Evolutionary conservation across 2,113 vertebrate species (phyloP), one percentile per base, ranked within the genome.

Genomic region (Oncorhynchus tshawytscha): DNA sequence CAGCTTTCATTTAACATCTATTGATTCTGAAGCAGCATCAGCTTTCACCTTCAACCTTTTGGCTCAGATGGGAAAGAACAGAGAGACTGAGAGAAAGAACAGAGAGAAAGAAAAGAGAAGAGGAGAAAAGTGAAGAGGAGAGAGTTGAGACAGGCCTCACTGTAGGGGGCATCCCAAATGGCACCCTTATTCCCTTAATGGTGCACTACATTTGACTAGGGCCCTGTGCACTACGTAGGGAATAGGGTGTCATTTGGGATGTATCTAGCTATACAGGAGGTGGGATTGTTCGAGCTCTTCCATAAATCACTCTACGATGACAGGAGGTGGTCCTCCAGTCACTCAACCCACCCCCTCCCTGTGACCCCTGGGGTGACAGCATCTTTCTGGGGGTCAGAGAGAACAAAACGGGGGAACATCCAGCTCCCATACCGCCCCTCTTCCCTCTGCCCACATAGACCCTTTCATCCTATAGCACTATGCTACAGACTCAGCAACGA

Each of bases 251-350:
- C 16, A 18, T 16, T 54, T 54, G 16, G 51, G 60, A n/a, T 11
- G 8, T 3, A 11, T 1, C 15, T 15, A 54, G 16, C 51, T 16
- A 72, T 84, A 89, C 88, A 91, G 84, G 77, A 88, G 83, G 77
- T 62, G 72, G 71, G 77, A 87, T 90, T 90, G 85, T 88, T 84
- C 86, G 84, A 83, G 20, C 71, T 68, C 78, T 73, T 86, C 78
- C 82, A 92, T 92, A 83, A 91, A 91, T 92, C 90, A 91, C 79
- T 84, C 75, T 22, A 83, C 72, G 72, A 71, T 87, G 90, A 91
- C 88, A 90, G 85, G 91, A 85, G 88, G 89, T 74, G 88, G 88
- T 83, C 82, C 79, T 81, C 72, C 2, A 65, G 81, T 85, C 84
- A 80, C 71, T 88, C 86, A 80, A 78, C 31, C 79, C 51, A 60